A percentile compares a stretch with the other conserved stretches of the same genome.
phyloP scores from a whole-genome alignment of 2,888 invertebrate genomes.

The Morpho deidamia region DNA sequence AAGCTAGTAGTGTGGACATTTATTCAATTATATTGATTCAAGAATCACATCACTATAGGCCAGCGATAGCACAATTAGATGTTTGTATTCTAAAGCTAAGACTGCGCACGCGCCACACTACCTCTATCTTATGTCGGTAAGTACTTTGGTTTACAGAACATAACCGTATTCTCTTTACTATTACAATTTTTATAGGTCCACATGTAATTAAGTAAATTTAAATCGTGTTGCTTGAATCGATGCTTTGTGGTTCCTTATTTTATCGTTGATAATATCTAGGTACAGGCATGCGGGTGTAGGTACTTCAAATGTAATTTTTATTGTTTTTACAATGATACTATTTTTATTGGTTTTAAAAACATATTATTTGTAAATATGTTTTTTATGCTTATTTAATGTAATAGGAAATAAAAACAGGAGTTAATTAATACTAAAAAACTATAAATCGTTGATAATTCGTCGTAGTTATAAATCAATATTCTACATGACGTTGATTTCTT shows the following conservation, averaged over 20 bases:
- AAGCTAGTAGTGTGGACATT: not conserved
- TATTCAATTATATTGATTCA: not conserved
- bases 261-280: too few relatives aligned
- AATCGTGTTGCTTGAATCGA: not conserved
- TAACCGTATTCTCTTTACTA: slow-evolving; percentile 13
- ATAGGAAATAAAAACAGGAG: too few relatives aligned
- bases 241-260: not conserved
- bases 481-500: too few relatives aligned
- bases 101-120: slow-evolving; percentile 43
- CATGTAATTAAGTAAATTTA: not conserved
- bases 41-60: slow-evolving; percentile 40
- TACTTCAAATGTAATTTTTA: too few relatives aligned
- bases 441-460: too few relatives aligned
- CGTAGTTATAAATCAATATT: too few relatives aligned
- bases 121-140: slow-evolving; percentile 15
- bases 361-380: too few relatives aligned
- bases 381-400: too few relatives aligned
- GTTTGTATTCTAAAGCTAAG: slow-evolving; percentile 43
- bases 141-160: slow-evolving; percentile 16
- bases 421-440: too few relatives aligned
- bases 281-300: too few relatives aligned
- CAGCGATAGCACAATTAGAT: slow-evolving; percentile 55
- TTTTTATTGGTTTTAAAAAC: too few relatives aligned
- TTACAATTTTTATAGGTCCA: slow-evolving; percentile 17
- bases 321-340: too few relatives aligned